phyloP scores from a whole-genome alignment of 2,888 invertebrate species.

The Caradrina kadenii region DNA sequence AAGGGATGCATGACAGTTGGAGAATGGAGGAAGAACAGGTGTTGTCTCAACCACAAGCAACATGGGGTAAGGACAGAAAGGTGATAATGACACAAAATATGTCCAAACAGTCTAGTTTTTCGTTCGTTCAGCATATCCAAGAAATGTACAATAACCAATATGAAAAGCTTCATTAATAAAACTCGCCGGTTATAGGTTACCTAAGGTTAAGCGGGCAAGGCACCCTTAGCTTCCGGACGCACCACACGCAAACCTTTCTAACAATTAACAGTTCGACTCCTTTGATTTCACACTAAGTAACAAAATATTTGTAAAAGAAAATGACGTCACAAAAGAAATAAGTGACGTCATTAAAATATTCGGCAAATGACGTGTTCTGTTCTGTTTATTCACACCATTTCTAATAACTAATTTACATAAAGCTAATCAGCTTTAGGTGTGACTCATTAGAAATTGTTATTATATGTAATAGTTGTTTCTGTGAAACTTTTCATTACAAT shows the following conservation, averaged over 20 bases:
- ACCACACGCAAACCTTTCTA: constrained; percentile 40
- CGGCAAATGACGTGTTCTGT: constrained; percentile 24
- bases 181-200: constrained; percentile 4
- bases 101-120: too few species aligned
- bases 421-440: background rate
- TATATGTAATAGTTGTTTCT: background rate
- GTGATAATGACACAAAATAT: too few species aligned
- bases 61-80: too few species aligned
- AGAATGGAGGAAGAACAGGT: too few species aligned
- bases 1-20: too few species aligned
- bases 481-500: constrained; percentile 6
- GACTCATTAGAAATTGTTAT: background rate
- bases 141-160: too few species aligned
- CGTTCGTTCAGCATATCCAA: too few species aligned
- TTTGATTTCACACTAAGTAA: constrained; percentile 28
- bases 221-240: constrained; percentile 1
- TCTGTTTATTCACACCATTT: constrained; percentile 3
- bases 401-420: background rate
- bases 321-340: constrained; percentile 10
- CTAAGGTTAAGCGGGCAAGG: constrained; percentile 21
- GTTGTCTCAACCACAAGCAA: too few species aligned
- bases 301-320: constrained; percentile 8
- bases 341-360: constrained; percentile 18
- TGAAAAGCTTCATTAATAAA: constrained; percentile 13
- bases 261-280: constrained; percentile 19